Base-by-base conservation (phyloP, 2,888 invertebrate genomes). In the Rhamnusium bicolor region DNA sequence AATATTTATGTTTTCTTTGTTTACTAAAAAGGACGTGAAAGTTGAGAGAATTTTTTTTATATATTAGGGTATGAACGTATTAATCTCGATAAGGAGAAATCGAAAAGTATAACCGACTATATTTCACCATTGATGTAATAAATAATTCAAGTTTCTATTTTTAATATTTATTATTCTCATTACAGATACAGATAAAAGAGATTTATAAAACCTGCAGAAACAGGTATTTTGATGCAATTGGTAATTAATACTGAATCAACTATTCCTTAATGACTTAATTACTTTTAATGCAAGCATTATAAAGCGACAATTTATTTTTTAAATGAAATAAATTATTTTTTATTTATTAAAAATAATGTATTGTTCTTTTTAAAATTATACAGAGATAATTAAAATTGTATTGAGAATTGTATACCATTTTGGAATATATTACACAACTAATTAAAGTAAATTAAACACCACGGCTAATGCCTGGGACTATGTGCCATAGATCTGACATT, bases 1-100 rank as follows among this genome's bases (percentile, higher is more conserved):
- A 14, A 61, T 61, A 61, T 61, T 61, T 61, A 61, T 61, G 47
- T n/a, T 8, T 60, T 32, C 32, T 60, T 61, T 61, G 61, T 61
- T 21, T 61, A 61, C 61, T 10, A 8, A 46, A 61, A 61, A 46
- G 61, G 47, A 47, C 47, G 29, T 60, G 40, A 40, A 60, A 60
- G 54, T 56, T 24, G 27, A n/a, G 8, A 8, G 53, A 10, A 21
- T 21, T 53, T 53, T 53, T 49, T 53, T 24, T 53, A 21, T 12
- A n/a, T 53, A 53, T 21, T 53, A 6, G 24, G 53, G 53, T 53
- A 21, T 24, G 53, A 21, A 53, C 53, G 6, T 24, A 53, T 53
- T 53, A 53, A 53, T 53, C 53, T 53, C n/a, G 10, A 53, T 53
- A 53, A 12, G 24, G 53, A 53, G 53, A 53, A 53, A 53, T 53